These are phyloP conservation scores for Idris sp. DNA, from an alignment of 1,140 invertebrate species.

Conservation along the genomic window DNA sequence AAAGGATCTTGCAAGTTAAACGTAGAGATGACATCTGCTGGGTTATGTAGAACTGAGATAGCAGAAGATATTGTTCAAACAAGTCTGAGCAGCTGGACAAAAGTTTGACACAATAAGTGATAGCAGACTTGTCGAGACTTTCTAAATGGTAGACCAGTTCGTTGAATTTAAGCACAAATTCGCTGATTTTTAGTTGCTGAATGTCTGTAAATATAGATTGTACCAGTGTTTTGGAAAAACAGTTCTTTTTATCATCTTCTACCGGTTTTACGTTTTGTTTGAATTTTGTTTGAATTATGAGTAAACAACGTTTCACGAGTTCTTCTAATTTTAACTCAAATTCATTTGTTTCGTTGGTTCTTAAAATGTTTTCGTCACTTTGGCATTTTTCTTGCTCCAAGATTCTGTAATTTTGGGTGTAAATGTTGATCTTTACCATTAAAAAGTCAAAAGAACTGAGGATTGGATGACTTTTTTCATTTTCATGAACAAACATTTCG, in stretches of 20 bases:
- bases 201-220: constrained; percentile 81
- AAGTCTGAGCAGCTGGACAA: constrained; percentile 80
- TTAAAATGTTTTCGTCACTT: constrained; percentile 1
- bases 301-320: constrained; percentile 80
- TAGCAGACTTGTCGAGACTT: constrained; percentile 25
- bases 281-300: constrained; percentile 84
- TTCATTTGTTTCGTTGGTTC: constrained; percentile 59
- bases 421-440: constrained; percentile 45
- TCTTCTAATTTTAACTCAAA: constrained; percentile 78
- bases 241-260: constrained; percentile 68
- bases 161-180: constrained; percentile 68
- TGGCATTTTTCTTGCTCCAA: constrained; percentile 30
- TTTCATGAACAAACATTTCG: constrained; percentile 70
- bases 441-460: constrained; percentile 65
- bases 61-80: constrained; percentile 86
- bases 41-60: constrained; percentile 88
- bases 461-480: constrained; percentile 70
- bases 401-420: constrained; percentile 47
- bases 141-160: constrained; percentile 54
- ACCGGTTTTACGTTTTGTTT: constrained; percentile 80
- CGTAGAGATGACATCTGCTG: constrained; percentile 87
- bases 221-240: constrained; percentile 81
- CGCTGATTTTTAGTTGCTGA: constrained; percentile 77
- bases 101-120: constrained; percentile 53
- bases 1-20: constrained; percentile 89